Percentiles rank a stretch among this genome's conserved stretches.
These are phyloP conservation scores for Protobothrops mucrosquamatus DNA, from an alignment of 2,113 vertebrate genomes.

Conservation along the genomic window DNA sequence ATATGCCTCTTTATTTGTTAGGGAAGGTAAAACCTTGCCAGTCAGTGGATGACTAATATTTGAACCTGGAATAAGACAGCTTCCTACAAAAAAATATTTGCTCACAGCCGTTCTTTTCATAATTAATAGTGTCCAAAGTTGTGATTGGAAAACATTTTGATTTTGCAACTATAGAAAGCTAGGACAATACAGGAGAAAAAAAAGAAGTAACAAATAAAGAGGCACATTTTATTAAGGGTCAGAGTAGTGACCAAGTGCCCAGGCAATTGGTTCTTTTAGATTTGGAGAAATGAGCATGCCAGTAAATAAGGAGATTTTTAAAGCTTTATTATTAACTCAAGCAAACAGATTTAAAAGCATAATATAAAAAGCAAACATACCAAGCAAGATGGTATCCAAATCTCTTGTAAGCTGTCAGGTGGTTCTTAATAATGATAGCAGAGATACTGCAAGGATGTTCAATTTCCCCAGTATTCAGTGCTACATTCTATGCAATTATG, in stretches of 20 bases:
- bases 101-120: background rate
- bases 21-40: background rate
- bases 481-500: too few relatives aligned
- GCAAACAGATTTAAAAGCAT: too few relatives aligned
- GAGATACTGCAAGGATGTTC: too few relatives aligned
- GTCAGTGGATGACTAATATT: background rate
- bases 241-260: background rate
- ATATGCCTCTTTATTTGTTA: background rate
- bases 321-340: too few relatives aligned
- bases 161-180: background rate
- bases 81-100: background rate
- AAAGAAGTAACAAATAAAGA: background rate
- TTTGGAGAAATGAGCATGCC: too few relatives aligned
- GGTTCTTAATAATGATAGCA: too few relatives aligned
- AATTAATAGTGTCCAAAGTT: background rate
- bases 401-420: too few relatives aligned
- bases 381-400: too few relatives aligned
- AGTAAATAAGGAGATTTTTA: too few relatives aligned
- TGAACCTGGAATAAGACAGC: background rate
- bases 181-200: background rate
- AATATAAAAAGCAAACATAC: background rate
- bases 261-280: too few relatives aligned
- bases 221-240: background rate
- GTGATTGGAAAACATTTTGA: background rate
- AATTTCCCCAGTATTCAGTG: too few relatives aligned